phyloP scores from a whole-genome alignment of 2,113 vertebrate genomes.

The Carettochelys insculpta region DNA sequence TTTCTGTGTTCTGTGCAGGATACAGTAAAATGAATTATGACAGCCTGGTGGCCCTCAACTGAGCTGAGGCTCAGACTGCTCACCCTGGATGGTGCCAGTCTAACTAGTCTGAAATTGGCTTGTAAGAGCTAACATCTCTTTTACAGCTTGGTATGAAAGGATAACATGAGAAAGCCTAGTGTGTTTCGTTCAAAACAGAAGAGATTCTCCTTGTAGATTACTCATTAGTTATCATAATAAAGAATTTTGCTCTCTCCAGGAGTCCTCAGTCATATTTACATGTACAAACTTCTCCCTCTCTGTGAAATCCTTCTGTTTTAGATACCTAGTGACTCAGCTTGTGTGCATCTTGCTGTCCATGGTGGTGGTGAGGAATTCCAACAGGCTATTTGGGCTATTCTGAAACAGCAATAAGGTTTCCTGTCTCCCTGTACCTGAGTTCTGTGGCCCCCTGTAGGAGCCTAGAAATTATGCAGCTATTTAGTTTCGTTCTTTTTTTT shows the following conservation, averaged over 20 bases:
- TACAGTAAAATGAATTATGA: slow-evolving; percentile 38
- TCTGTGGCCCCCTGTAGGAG: not conserved
- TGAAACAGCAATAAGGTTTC: not conserved
- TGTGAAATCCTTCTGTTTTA: not conserved
- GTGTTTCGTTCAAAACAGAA: slow-evolving; percentile 39
- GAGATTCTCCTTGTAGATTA: slow-evolving; percentile 2
- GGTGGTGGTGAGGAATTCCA: not conserved
- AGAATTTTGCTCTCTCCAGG: slow-evolving; percentile 38
- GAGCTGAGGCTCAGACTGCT: too few species aligned
- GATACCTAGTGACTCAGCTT: not conserved
- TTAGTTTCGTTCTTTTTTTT: slow-evolving; percentile 41
- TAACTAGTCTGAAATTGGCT: slow-evolving; percentile 64
- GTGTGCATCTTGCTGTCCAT: not conserved
- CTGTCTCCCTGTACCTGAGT: not conserved
- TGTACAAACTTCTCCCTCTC: not conserved
- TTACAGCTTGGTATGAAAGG: slow-evolving; percentile 8
- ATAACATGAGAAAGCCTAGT: slow-evolving; percentile 32
- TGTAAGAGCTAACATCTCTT: slow-evolving; percentile 38
- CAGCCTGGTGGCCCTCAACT: not conserved
- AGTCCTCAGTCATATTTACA: slow-evolving; percentile 6
- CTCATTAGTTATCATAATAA: not conserved
- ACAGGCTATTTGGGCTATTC: not conserved
- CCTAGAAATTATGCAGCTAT: not conserved
- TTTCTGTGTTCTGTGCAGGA: not conserved
- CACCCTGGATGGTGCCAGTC: too few species aligned